Percentiles rank a stretch among this genome's conserved stretches.
These are phyloP conservation scores for Caenorhabditis doughertyi DNA, from an alignment of 2,888 invertebrate genomes.

Conservation along the genomic window DNA sequence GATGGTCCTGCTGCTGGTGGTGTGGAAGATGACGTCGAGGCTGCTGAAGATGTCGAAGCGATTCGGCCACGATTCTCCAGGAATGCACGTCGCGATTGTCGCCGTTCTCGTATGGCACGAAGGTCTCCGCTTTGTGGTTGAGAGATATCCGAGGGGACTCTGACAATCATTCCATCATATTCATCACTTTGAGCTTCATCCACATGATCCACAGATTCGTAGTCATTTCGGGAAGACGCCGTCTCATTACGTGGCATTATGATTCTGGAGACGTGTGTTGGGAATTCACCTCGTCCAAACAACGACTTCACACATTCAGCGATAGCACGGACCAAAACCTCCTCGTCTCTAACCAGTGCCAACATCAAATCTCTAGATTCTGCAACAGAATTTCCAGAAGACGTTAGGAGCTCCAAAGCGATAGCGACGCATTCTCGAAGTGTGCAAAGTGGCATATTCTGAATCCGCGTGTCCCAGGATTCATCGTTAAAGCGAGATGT, in stretches of 20 bases:
- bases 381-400: conserved; percentile 16
- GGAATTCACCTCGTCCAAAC: conserved; percentile 56
- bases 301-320: conserved; percentile 52
- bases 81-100: conserved; percentile 6
- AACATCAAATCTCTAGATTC: conserved; percentile 57
- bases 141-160: conserved; percentile 54
- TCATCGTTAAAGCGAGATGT: conserved; percentile 26
- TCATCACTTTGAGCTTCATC: conserved; percentile 48
- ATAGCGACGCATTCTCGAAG: conserved; percentile 40
- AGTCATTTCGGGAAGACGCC: conserved; percentile 26
- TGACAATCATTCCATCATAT: conserved; percentile 36
- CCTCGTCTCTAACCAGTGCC: conserved; percentile 48
- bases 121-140: conserved; percentile 54
- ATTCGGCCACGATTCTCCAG: conserved; percentile 4
- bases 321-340: conserved; percentile 42
- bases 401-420: conserved; percentile 37
- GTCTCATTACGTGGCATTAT: conserved; percentile 30
- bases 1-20: conserved; percentile 34
- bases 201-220: conserved; percentile 41
- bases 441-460: conserved; percentile 39
- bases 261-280: conserved; percentile 40
- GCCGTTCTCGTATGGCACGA: conserved; percentile 37
- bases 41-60: neutral
- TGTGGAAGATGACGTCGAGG: neutral
- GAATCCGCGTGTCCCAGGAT: conserved; percentile 50